A percentile compares a stretch with the other conserved stretches of the same genome.
Evolutionary conservation across 2,888 invertebrate species (phyloP).

Genomic region (Tenthredo mesomela): DNA sequence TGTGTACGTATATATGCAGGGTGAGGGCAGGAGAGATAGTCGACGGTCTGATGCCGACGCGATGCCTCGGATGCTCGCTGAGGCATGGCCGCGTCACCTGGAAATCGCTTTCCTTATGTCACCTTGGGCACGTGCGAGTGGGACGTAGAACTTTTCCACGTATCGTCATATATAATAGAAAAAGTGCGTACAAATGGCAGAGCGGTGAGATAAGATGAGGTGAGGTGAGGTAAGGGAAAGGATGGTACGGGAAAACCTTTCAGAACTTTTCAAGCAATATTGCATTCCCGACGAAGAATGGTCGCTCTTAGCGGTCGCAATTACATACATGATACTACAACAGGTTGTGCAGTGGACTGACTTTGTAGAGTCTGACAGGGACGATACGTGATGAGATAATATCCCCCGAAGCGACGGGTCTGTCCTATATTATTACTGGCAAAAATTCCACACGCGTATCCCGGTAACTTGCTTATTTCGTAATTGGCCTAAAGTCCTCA

Average conservation of each 20-base stretch:
- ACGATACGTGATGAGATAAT: neutral
- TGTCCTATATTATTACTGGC: neutral
- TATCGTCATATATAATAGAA: neutral
- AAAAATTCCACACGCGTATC: neutral
- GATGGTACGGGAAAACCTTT: neutral
- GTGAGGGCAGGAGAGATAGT: neutral
- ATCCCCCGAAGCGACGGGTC: neutral
- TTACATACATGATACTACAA: neutral
- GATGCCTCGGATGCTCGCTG: slow-evolving; percentile 25
- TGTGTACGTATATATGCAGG: neutral
- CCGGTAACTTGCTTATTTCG: neutral
- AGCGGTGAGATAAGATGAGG: neutral
- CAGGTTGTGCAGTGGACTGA: neutral
- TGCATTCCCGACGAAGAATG: slow-evolving; percentile 14
- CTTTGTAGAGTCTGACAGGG: neutral
- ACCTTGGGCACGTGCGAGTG: slow-evolving; percentile 38
- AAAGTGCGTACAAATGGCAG: slow-evolving; percentile 35
- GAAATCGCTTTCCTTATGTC: slow-evolving; percentile 60
- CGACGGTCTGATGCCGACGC: neutral
- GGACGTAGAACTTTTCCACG: slow-evolving; percentile 30
- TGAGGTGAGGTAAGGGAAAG: neutral
- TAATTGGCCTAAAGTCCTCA: neutral
- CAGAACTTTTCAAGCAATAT: slow-evolving; percentile 34
- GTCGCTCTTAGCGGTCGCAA: slow-evolving; percentile 7
- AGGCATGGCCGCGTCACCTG: slow-evolving; percentile 55